Evolutionary conservation across 1,140 invertebrate species (phyloP), one percentile per base, ranked within the genome.

Genomic region (Leptinotarsa undecemlineata): DNA sequence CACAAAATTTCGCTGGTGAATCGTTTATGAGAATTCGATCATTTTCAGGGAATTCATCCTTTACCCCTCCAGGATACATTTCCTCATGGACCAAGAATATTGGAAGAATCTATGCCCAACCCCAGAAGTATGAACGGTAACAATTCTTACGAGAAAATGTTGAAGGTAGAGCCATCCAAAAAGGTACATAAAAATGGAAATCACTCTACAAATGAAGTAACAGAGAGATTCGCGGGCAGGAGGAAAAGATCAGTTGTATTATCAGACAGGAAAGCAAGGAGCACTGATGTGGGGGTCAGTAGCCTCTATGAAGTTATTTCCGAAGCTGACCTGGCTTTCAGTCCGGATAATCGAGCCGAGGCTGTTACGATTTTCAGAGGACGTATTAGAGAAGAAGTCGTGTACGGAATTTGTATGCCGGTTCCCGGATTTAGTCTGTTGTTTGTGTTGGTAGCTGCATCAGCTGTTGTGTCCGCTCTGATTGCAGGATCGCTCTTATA

Each of bases 301-400:
- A 94, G 94, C 3, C 89, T 94, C 57, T 96, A 95, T 84, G 93
- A 96, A 77, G 95, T 97, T n/a, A 95, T 97, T 33, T 95, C 94
- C 3, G 94, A 96, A 85, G 93, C 94, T 14, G 96, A 97, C 84
- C 86, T 97, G 21, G 94, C 94, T n/a, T 97, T 97, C 84, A 94
- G 92, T 79, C 93, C 94, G 0, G 93, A 95, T 76, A 88, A 88
- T 21, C 90, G 91, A 57, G 89, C 91, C 19, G 93, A 95, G 85
- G 91, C 93, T 0, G 94, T 95, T 1, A 94, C 93, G 11, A 92
- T 95, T 0, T 96, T 96, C 84, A 92, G 95, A 84, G 95, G 95
- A 26, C 89, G 93, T 81, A 95, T 95, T 83, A 88, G 92, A 51
- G 92, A 95, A 83, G 94, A 95, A 84, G 92, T 96, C 1, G 92